Evolutionary conservation across 1,140 invertebrate species (phyloP).

Genomic region (Lutraria rhynchaena): DNA sequence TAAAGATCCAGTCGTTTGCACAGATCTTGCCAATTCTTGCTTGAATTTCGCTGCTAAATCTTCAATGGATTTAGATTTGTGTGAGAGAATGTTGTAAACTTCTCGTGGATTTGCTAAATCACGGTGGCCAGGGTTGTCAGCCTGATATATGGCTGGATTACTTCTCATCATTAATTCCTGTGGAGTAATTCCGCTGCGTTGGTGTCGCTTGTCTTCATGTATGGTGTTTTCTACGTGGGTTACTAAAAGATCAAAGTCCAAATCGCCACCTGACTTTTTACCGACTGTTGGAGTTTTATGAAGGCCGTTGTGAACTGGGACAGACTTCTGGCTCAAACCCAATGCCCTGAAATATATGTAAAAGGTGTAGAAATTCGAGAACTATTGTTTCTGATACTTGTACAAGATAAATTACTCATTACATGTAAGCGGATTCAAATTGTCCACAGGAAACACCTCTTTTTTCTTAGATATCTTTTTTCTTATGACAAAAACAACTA

Average conservation of each 20-base stretch:
- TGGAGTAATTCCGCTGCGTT: slow-evolving; percentile 19
- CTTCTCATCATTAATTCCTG: slow-evolving; percentile 34
- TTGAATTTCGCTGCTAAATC: slow-evolving; percentile 46
- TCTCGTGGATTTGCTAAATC: slow-evolving; percentile 56
- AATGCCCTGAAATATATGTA: slow-evolving; percentile 16
- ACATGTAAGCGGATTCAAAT: no score
- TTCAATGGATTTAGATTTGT: slow-evolving; percentile 52
- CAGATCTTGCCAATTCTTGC: slow-evolving; percentile 43
- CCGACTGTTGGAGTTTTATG: not conserved
- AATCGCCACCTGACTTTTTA: not conserved
- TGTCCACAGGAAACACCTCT: no score
- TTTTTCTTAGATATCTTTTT: no score
- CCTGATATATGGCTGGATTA: slow-evolving; percentile 33
- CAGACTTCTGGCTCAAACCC: slow-evolving; percentile 1
- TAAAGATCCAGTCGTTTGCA: slow-evolving; percentile 30
- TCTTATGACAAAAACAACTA: no score
- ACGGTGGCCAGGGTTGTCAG: not conserved
- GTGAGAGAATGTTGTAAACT: slow-evolving; percentile 46
- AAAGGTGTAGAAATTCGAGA: no score
- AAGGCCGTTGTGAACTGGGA: not conserved
- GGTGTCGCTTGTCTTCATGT: slow-evolving; percentile 9
- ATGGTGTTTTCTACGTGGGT: slow-evolving; percentile 37
- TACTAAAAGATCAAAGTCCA: slow-evolving; percentile 53
- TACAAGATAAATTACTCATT: no score
- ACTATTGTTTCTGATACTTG: no score